phyloP scores from a whole-genome alignment of 2,113 vertebrate genomes.

The Eurypyga helias region DNA sequence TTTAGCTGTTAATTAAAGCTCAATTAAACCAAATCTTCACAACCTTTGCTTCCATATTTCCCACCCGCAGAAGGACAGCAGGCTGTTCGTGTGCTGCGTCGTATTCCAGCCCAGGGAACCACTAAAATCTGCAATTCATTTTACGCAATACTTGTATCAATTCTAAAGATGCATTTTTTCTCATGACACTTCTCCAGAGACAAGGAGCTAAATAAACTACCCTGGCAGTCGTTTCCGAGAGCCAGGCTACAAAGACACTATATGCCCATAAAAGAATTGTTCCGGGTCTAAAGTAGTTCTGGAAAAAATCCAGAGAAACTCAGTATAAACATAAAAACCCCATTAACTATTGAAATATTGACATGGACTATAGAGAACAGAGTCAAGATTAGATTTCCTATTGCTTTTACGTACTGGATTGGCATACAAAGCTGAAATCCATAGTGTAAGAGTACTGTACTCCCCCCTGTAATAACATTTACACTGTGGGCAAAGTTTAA shows the following conservation, averaged over 20 bases:
- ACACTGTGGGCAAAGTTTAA: not conserved
- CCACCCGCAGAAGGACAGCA: not conserved
- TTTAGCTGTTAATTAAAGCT: not conserved
- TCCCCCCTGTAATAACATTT: not conserved
- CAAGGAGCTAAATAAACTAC: not conserved
- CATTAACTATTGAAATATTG: not conserved
- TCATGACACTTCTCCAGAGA: not conserved
- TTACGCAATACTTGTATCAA: not conserved
- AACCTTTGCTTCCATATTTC: not conserved
- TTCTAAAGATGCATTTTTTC: not conserved
- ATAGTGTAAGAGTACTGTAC: not conserved
- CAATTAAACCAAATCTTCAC: not conserved
- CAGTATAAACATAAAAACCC: not conserved
- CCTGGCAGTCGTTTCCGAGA: not conserved
- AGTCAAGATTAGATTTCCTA: not conserved
- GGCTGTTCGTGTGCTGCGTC: not conserved
- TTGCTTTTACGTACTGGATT: not conserved
- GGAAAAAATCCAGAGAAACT: not conserved
- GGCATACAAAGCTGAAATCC: not conserved
- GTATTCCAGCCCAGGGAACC: not conserved
- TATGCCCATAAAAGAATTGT: not conserved
- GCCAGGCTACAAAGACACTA: not conserved
- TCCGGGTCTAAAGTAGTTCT: not conserved
- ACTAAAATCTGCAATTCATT: not conserved
- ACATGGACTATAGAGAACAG: not conserved